Evolutionary conservation across 2,888 invertebrate genomes (phyloP).

Genomic region (Thelaira solivaga): DNA sequence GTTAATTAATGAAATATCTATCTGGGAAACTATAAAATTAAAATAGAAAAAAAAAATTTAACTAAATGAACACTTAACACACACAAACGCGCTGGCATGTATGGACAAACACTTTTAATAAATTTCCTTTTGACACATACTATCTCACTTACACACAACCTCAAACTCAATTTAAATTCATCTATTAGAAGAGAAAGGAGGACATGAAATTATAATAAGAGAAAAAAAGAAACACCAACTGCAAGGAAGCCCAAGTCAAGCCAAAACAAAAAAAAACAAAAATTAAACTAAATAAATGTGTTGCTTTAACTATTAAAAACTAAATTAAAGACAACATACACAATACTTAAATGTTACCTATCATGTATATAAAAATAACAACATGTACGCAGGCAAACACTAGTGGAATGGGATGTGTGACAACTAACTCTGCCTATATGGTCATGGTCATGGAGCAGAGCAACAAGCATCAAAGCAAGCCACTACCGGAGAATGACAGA

Average conservation of each 20-base stretch:
- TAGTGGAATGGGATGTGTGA: background rate
- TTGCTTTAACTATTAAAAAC: slow-evolving; percentile 60
- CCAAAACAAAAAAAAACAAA: background rate
- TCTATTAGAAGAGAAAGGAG: slow-evolving; percentile 1
- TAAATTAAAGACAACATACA: slow-evolving; percentile 57
- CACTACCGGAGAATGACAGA: slow-evolving; percentile 19
- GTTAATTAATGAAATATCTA: slow-evolving; percentile 62
- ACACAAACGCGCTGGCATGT: slow-evolving; percentile 1
- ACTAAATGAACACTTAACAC: slow-evolving; percentile 57
- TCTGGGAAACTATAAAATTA: slow-evolving; percentile 29
- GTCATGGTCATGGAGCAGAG: no score
- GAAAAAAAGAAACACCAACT: slow-evolving; percentile 18
- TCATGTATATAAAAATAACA: slow-evolving; percentile 35
- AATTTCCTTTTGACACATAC: slow-evolving; percentile 1
- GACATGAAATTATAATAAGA: slow-evolving; percentile 28
- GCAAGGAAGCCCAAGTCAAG: background rate
- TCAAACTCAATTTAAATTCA: slow-evolving; percentile 38
- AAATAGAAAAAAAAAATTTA: slow-evolving; percentile 7
- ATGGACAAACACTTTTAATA: background rate
- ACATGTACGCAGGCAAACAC: slow-evolving; percentile 1
- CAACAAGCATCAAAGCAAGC: background rate
- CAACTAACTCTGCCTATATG: slow-evolving; percentile 2
- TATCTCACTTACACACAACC: slow-evolving; percentile 13
- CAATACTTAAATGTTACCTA: slow-evolving; percentile 54
- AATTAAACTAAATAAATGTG: slow-evolving; percentile 54